Base-by-base conservation (phyloP, 2,113 vertebrate species). In the Bombycilla garrulus region DNA sequence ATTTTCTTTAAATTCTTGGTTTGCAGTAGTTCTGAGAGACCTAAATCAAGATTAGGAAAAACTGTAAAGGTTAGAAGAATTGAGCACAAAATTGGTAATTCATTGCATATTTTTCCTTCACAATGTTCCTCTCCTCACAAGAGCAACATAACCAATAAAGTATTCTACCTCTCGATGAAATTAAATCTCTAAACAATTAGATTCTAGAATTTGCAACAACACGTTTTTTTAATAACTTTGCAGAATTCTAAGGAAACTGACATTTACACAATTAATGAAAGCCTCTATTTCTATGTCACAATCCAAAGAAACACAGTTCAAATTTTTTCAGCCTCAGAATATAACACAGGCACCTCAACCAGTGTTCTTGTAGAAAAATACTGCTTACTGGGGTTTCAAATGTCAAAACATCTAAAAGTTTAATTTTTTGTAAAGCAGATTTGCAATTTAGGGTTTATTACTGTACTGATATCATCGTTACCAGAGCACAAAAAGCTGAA, bases 131-230 rank as follows among this genome's bases (percentile, higher is more conserved):
- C n/a, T 81, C 23, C 38, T 89, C n/a, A n/a, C 19, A 84, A 78
- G 15, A 54, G 2, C 33, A 87, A 48, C 13, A 40, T 35, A 40
- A 53, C 5, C 4, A 47, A 85, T n/a, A 71, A 81, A 58, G 0
- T 6, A 42, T 23, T 50, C 10, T 5, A 26, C 7, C 58, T 71
- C 51, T 19, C 0, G 0, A 54, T 45, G 48, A 70, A 87, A 77
- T 28, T 5, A 73, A 81, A 70, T 3, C 13, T 48, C 20, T 57
- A 18, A 16, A 33, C 2, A 61, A 23, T 48, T 80, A 61, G 5
- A 12, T 42, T 50, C 26, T 24, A 58, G 16, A 15, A 62, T 38
- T 42, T 58, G 23, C 15, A 70, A 38, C 20, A 53, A 24, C 8
- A 11, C 6, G n/a, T 6, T 15, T 70, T 81, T 66, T 70, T 18